Percentiles rank a stretch among this genome's conserved stretches.
These are phyloP conservation scores for Gymnodraco acuticeps DNA, from an alignment of 2,797 vertebrate genomes.

Conservation along the genomic window DNA sequence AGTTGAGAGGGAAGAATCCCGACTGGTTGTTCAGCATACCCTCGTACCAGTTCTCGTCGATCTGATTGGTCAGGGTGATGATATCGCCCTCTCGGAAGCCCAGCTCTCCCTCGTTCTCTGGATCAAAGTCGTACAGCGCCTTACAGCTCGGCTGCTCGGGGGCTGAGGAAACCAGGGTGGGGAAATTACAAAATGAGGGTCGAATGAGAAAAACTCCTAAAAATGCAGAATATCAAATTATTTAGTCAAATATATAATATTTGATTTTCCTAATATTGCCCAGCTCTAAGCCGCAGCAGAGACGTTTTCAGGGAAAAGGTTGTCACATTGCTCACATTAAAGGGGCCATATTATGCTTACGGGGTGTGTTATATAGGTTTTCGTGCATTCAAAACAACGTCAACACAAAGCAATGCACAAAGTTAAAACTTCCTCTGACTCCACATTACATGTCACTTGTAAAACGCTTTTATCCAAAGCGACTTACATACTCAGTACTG, in stretches of 20 bases:
- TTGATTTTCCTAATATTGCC: no score
- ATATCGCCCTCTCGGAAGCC: slow-evolving; percentile 97
- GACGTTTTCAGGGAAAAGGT: not conserved
- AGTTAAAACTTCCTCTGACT: slow-evolving; percentile 11
- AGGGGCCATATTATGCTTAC: no score
- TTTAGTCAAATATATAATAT: no score
- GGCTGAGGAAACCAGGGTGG: slow-evolving; percentile 54
- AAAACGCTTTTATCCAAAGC: no score
- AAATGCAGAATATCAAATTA: no score
- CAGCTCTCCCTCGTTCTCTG: slow-evolving; percentile 96
- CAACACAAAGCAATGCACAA: slow-evolving; percentile 3
- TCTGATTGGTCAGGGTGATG: slow-evolving; percentile 99
- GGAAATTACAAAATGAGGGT: not conserved
- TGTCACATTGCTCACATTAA: slow-evolving; percentile 13
- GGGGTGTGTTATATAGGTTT: no score
- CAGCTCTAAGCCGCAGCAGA: no score
- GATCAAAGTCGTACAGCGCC: slow-evolving; percentile 97
- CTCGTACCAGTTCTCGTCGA: slow-evolving; percentile 99
- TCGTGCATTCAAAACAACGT: not conserved
- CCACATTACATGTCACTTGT: no score
- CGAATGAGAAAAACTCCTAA: not conserved
- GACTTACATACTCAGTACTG: no score
- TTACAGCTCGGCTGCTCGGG: slow-evolving; percentile 97
- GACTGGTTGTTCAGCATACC: slow-evolving; percentile 96
- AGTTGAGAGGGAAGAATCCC: slow-evolving; percentile 98